phyloP scores from a whole-genome alignment of 2,797 vertebrate species.

The Halcyon leucocephala region DNA sequence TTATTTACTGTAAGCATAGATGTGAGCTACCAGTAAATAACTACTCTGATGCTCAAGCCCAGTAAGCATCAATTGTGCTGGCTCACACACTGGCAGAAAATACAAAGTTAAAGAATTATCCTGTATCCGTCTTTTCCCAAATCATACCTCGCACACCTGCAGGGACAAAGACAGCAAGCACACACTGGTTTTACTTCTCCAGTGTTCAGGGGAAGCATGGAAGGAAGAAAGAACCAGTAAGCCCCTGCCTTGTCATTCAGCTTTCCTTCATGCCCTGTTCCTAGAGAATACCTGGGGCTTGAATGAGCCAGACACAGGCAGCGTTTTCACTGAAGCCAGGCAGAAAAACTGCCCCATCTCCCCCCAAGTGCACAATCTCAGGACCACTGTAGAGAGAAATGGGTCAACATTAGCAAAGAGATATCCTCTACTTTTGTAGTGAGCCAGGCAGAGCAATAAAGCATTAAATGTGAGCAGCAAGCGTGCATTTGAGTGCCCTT shows the following conservation, averaged over 20 bases:
- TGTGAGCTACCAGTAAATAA: slow-evolving; percentile 21
- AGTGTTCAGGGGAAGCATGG: background rate
- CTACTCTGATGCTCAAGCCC: background rate
- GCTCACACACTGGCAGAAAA: background rate
- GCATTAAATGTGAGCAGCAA: background rate
- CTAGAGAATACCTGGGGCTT: background rate
- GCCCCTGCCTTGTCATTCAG: background rate
- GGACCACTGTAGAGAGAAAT: background rate
- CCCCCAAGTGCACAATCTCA: background rate
- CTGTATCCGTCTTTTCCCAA: background rate
- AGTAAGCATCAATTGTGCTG: background rate
- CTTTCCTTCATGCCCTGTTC: background rate
- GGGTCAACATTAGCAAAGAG: background rate
- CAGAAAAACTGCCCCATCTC: background rate
- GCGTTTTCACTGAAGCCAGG: background rate
- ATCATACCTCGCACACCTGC: background rate
- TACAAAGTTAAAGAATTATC: background rate
- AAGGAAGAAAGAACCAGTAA: background rate
- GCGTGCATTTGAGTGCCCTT: background rate
- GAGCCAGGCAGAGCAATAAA: background rate
- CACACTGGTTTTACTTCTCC: background rate
- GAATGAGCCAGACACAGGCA: background rate
- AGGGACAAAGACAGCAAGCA: background rate
- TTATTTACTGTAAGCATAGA: background rate
- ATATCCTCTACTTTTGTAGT: background rate